These are phyloP conservation scores for Mastomys coucha DNA, from an alignment of 2,113 vertebrate species.

Conservation along the genomic window DNA sequence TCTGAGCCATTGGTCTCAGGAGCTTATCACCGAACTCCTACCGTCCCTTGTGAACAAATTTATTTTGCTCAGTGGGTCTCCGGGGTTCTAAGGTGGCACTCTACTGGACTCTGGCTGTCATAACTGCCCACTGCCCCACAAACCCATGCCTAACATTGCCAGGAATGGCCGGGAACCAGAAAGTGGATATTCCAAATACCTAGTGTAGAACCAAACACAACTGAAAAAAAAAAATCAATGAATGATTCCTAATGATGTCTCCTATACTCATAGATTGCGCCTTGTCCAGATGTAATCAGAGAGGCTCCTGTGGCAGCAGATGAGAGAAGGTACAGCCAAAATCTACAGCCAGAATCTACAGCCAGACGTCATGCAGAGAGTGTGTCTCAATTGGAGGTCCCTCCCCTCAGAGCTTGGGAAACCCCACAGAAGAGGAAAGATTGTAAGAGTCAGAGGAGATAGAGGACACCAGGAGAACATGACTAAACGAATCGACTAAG, in stretches of 20 bases:
- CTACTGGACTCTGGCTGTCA: too few relatives aligned
- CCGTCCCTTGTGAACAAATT: too few relatives aligned
- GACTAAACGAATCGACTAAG: background rate
- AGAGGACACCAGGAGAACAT: background rate
- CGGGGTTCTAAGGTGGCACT: too few relatives aligned
- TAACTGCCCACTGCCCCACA: too few relatives aligned
- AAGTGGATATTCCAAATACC: background rate
- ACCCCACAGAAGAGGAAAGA: background rate
- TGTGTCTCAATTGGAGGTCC: background rate
- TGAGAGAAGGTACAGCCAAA: background rate
- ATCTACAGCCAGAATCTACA: background rate
- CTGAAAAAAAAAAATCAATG: background rate
- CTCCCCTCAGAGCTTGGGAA: background rate
- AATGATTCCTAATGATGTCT: background rate
- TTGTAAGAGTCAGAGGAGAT: background rate
- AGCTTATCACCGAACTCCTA: too few relatives aligned
- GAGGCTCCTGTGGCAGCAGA: background rate
- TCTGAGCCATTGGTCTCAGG: too few relatives aligned
- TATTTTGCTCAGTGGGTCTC: too few relatives aligned
- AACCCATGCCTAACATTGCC: background rate
- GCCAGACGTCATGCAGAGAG: background rate
- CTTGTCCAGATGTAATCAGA: too few relatives aligned
- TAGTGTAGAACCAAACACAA: background rate
- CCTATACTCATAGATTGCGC: background rate
- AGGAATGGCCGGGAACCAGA: background rate